Evolutionary conservation across 2,113 vertebrate genomes (phyloP).

Genomic region (Cacatua alba): DNA sequence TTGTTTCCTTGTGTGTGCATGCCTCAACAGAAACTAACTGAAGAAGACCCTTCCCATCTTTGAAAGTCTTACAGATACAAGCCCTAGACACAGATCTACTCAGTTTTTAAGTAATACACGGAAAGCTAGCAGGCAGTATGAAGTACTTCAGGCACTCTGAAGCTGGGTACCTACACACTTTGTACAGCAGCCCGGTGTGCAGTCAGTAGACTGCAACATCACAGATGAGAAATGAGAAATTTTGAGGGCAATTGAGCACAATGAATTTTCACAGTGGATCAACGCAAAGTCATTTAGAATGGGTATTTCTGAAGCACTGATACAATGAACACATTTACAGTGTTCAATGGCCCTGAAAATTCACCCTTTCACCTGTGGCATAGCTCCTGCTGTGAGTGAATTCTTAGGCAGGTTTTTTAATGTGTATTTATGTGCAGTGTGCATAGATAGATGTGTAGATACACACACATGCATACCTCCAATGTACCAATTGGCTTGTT

Average conservation of each 20-base stretch:
- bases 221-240: slow-evolving; percentile 61
- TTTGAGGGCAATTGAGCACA: slow-evolving; percentile 65
- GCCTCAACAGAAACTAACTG: not conserved
- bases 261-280: slow-evolving; percentile 57
- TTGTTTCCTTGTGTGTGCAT: not conserved
- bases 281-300: slow-evolving; percentile 56
- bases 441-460: not conserved
- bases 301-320: slow-evolving; percentile 55
- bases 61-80: not conserved
- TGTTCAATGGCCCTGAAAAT: slow-evolving; percentile 52
- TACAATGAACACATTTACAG: slow-evolving; percentile 61
- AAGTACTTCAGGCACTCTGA: not conserved
- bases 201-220: slow-evolving; percentile 3
- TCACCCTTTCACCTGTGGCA: slow-evolving; percentile 50
- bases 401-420: not conserved
- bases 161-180: not conserved
- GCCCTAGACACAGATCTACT: not conserved
- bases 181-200: not conserved
- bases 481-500: not conserved
- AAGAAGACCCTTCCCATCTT: not conserved
- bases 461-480: not conserved
- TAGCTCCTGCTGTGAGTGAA: not conserved
- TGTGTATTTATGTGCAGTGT: not conserved
- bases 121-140: not conserved
- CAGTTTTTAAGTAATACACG: not conserved